A percentile compares a stretch with the other conserved stretches of the same genome.
These are phyloP conservation scores for Agonopterix subpropinquella DNA, from an alignment of 2,888 invertebrate species.

Conservation along the genomic window DNA sequence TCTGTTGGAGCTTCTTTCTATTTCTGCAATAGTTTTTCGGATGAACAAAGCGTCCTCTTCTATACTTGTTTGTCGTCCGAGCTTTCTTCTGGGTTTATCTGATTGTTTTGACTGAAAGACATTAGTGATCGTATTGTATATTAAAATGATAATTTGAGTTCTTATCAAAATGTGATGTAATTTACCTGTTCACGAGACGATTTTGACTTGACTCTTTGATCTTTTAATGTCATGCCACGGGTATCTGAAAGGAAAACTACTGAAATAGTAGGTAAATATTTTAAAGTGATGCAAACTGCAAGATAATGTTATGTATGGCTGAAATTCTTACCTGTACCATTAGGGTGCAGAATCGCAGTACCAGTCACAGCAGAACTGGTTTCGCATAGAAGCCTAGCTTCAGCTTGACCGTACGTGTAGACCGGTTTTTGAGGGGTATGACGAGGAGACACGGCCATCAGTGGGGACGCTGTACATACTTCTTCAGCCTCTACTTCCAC, in stretches of 20 bases:
- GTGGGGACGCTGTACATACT: conserved; percentile 84
- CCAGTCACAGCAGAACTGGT: conserved; percentile 62
- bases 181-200: conserved; percentile 53
- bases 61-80: conserved; percentile 57
- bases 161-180: conserved; percentile 10
- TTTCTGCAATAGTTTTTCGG: conserved; percentile 66
- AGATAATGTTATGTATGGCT: background rate
- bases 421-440: conserved; percentile 82
- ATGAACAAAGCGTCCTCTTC: conserved; percentile 68
- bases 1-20: conserved; percentile 57
- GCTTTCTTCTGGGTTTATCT: conserved; percentile 41
- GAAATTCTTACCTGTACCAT: conserved; percentile 42
- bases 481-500: conserved; percentile 89
- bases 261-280: conserved; percentile 9
- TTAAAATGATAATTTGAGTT: background rate
- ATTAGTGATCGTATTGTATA: conserved; percentile 6
- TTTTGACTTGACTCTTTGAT: conserved; percentile 39
- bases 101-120: conserved; percentile 35
- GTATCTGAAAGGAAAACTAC: conserved; percentile 45
- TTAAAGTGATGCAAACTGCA: background rate
- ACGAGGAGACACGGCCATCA: conserved; percentile 78
- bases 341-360: conserved; percentile 59
- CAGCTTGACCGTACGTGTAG: conserved; percentile 80
- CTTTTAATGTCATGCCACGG: conserved; percentile 35
- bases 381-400: conserved; percentile 65